Base-by-base conservation (phyloP, 1,140 invertebrate species). In the Aphaenogaster ashmeadi region DNA sequence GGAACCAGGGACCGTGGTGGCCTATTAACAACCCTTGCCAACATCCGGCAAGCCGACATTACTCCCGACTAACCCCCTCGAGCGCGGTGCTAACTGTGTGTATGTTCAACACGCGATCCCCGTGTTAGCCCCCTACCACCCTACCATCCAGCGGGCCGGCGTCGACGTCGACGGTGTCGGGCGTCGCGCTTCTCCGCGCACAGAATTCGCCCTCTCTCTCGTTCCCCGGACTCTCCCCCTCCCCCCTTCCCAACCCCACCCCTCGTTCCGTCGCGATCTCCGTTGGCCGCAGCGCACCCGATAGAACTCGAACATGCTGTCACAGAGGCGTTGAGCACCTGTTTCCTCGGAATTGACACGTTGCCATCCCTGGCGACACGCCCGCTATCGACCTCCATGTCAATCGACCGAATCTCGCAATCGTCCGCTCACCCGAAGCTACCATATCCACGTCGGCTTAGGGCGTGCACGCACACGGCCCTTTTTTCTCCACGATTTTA, bases 321-420 rank as follows among this genome's bases (percentile, higher is more conserved):
- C 93, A 93, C 94, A 93, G 93, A 93, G 93, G 92, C 93, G 93
- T 94, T 90, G 93, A 94, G 93, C 94, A 94, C 92, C 92, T 93
- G 92, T 93, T 93, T 92, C 92, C 92, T 91, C 90, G 93, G 90
- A 92, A 92, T 92, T 92, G 91, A 94, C 94, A 94, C 94, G 93
- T 93, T 92, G 91, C 92, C 93, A 91, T 91, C 89, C 89, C 90
- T 90, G 62, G 89, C 89, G 89, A 90, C 90, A 90, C 90, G 90
- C 89, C 89, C 89, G 90, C 87, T 90, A 90, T 90, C 90, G 90
- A 91, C 90, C 79, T 91, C 81, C 87, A 86, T 90, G 90, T 91
- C 89, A 90, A 90, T 83, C 89, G 89, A 90, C 75, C 77, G 87
- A 90, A 91, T 91, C 78, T 81, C 90, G 87, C 87, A 89, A 91